A percentile compares a stretch with the other conserved stretches of the same genome.
These are phyloP conservation scores for Chelonus formosanus DNA, from an alignment of 2,888 invertebrate species.

Conservation along the genomic window DNA sequence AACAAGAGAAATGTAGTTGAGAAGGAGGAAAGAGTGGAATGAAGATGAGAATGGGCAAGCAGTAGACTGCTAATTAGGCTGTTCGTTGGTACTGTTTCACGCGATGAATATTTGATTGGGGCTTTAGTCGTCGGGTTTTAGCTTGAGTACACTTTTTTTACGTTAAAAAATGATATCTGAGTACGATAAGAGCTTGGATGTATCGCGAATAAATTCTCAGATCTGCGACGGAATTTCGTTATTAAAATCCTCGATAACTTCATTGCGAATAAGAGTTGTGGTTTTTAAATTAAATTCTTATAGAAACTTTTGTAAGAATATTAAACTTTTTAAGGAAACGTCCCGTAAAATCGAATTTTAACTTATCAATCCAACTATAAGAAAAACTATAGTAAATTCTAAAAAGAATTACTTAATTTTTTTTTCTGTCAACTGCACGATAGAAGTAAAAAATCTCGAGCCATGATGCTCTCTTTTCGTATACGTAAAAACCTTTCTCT, in stretches of 20 bases:
- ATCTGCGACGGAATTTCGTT: constrained; percentile 6
- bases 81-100: constrained; percentile 18
- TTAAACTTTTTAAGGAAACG: constrained; percentile 1
- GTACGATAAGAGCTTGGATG: background rate
- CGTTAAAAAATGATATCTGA: constrained; percentile 4
- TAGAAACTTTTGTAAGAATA: constrained; percentile 9
- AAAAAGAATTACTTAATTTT: background rate
- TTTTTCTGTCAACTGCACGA: constrained; percentile 17
- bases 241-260: constrained; percentile 21
- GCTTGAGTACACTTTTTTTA: background rate
- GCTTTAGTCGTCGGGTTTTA: constrained; percentile 19
- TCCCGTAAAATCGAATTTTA: constrained; percentile 16
- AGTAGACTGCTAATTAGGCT: constrained; percentile 32
- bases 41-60: constrained; percentile 20
- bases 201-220: constrained; percentile 11
- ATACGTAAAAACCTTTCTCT: too few relatives aligned
- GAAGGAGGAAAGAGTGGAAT: constrained; percentile 17
- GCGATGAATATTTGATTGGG: constrained; percentile 35
- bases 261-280: constrained; percentile 10
- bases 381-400: background rate
- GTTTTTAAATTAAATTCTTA: constrained; percentile 15
- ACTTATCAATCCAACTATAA: constrained; percentile 14
- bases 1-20: background rate
- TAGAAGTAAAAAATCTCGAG: background rate
- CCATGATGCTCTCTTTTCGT: background rate